Evolutionary conservation across 2,888 invertebrate species (phyloP), one percentile per base, ranked within the genome.

Genomic region (Drosophila colorata): DNA sequence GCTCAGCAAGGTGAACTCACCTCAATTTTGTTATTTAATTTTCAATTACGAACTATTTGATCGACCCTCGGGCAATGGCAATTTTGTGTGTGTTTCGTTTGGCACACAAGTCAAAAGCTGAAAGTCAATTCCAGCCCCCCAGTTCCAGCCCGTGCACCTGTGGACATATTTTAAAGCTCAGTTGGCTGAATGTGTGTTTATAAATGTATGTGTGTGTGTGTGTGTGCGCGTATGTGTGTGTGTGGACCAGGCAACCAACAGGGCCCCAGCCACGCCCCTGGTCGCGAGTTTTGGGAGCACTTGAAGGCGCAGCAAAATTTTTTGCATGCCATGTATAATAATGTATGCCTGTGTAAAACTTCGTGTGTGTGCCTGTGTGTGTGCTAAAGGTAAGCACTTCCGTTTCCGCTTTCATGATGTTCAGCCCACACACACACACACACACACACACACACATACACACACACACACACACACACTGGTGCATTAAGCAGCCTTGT

Each of bases 391-490:
- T 85, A 87, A 83, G 83, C 82, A 85, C 83, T 85, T 83, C 85
- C 83, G 87, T 69, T 85, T 87, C 85, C 87, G 85, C 74, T 81
- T 87, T 83, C 73, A 87, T 87, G 82, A 78, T 80, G 76, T 63
- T 64, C 64, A 63, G 53, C 44, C 25, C 37, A 48, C 55, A 40
- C 25, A 57, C 23, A 52, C 51, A 35, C 38, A 53, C 47, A 60
- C 52, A 53, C 52, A 41, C 38, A 48, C 70, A 25, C 33, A 49
- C 38, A 18, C 52, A 41, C 38, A 48, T 67, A 25, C 33, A 49
- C 38, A 18, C 61, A 38, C 56, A 56, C 44, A 40, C 16, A 40
- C 20, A 20, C 40, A 9, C 37, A 25, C 33, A 49, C 38, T 16
- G 41, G 8, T 48, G 28, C 51, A 56, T 63, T 43, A 48, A 46